These are phyloP conservation scores for Drosophila murphyi DNA, from an alignment of 1,140 invertebrate genomes.

Conservation along the genomic window DNA sequence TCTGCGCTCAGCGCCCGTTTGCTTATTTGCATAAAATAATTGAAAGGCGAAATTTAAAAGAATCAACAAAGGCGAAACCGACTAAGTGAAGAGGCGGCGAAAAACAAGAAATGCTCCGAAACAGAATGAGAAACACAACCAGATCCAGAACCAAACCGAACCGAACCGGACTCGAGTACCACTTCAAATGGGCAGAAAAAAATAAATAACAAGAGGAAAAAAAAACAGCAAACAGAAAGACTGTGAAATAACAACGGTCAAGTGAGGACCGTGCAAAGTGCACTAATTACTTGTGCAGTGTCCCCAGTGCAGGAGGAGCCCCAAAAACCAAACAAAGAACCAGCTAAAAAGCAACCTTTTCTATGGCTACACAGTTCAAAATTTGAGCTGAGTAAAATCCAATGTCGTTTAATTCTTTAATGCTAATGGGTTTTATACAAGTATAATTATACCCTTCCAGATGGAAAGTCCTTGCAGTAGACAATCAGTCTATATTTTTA, in stretches of 20 bases:
- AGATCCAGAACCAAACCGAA: conserved; percentile 25
- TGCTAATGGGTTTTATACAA: no score
- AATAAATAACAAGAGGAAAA: conserved; percentile 2
- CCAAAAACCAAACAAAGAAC: background rate
- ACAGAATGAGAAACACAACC: conserved; percentile 44
- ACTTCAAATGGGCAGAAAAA: conserved; percentile 35
- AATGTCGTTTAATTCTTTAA: no score
- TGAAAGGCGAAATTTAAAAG: conserved; percentile 82
- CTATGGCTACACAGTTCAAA: no score
- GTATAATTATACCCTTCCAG: no score
- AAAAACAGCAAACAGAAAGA: conserved; percentile 5
- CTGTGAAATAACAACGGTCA: conserved; percentile 62
- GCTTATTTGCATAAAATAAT: conserved; percentile 84
- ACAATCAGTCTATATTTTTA: no score
- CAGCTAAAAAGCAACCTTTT: background rate
- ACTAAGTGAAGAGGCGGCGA: conserved; percentile 28
- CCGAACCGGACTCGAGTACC: background rate
- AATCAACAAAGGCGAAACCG: conserved; percentile 69
- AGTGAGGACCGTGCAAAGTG: conserved; percentile 63
- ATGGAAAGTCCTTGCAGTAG: no score
- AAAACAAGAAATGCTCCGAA: conserved; percentile 3
- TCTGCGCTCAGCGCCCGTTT: conserved; percentile 64
- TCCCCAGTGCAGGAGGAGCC: conserved; percentile 17
- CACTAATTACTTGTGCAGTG: conserved; percentile 68
- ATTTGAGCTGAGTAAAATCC: no score